A percentile compares a stretch with the other conserved stretches of the same genome.
These are phyloP conservation scores for Schizopygopsis malacanthus DNA, from an alignment of 2,797 vertebrate genomes.

Conservation along the genomic window DNA sequence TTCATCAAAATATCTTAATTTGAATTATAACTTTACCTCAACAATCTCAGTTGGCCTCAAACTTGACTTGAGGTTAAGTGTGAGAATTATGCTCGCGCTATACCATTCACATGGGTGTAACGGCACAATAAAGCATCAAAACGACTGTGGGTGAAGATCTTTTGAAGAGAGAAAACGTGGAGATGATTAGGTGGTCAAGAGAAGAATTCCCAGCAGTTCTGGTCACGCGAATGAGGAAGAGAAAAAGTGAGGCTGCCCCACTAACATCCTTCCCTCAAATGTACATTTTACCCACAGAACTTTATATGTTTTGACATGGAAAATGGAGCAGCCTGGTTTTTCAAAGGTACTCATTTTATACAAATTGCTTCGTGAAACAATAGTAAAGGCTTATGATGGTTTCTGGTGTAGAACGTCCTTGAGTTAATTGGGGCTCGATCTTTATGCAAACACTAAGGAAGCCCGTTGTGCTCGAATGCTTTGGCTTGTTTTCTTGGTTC, in stretches of 20 bases:
- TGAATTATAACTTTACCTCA: background rate
- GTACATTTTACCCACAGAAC: conserved; percentile 43
- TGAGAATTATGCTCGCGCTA: conserved; percentile 11
- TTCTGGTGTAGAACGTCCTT: conserved; percentile 45
- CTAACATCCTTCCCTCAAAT: conserved; percentile 38
- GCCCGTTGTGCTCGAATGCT: conserved; percentile 15
- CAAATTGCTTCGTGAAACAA: conserved; percentile 63
- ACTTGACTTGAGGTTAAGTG: conserved; percentile 17
- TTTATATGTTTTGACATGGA: conserved; percentile 51
- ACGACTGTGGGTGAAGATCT: conserved; percentile 42
- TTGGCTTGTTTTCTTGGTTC: conserved; percentile 58
- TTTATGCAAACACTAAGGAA: conserved; percentile 45
- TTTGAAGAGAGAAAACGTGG: conserved; percentile 50
- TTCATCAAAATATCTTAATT: background rate
- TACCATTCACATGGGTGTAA: conserved; percentile 56
- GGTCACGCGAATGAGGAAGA: conserved; percentile 51
- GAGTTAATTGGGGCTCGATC: conserved; percentile 53
- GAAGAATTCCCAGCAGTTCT: conserved; percentile 59
- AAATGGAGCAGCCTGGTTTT: conserved; percentile 48
- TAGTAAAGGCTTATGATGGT: conserved; percentile 39
- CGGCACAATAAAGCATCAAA: conserved; percentile 41
- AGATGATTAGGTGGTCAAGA: conserved; percentile 55
- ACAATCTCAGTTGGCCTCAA: background rate
- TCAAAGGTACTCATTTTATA: conserved; percentile 56
- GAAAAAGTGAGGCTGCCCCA: conserved; percentile 19